Conservation (phyloP, 1,140 invertebrate genomes). For the Zophobas atratus region DNA sequence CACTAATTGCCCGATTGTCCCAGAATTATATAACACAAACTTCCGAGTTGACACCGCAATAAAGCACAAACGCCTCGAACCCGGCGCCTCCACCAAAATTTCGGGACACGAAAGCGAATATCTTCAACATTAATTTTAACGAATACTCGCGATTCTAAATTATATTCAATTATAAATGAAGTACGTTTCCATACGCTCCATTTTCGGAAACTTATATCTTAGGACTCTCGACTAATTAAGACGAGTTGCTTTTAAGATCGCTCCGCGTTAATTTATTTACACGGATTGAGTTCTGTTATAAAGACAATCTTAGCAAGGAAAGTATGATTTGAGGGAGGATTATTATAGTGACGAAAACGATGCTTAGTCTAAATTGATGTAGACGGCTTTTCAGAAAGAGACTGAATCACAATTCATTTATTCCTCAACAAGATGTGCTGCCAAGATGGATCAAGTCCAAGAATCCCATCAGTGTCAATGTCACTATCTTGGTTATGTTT, state of each 20-base stretch:
- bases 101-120: too few species aligned
- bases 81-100: too few species aligned
- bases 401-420: not conserved
- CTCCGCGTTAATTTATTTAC: constrained; percentile 5
- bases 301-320: not conserved
- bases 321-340: not conserved
- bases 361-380: not conserved
- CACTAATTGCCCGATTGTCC: constrained; percentile 16
- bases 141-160: too few species aligned
- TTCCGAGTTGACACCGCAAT: not conserved
- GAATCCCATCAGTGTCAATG: constrained; percentile 12
- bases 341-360: constrained; percentile 2
- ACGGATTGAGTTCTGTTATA: not conserved
- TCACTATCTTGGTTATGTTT: not conserved
- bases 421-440: constrained; percentile 1
- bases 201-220: not conserved
- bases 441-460: constrained; percentile 10
- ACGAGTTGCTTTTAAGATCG: not conserved
- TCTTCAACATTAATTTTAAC: too few species aligned
- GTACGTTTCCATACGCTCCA: not conserved
- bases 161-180: not conserved
- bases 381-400: constrained; percentile 10
- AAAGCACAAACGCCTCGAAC: not conserved
- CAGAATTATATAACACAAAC: constrained; percentile 10
- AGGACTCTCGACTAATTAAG: not conserved